These are phyloP conservation scores for Camponotus pennsylvanicus DNA, from an alignment of 1,140 invertebrate genomes.

Conservation along the genomic window DNA sequence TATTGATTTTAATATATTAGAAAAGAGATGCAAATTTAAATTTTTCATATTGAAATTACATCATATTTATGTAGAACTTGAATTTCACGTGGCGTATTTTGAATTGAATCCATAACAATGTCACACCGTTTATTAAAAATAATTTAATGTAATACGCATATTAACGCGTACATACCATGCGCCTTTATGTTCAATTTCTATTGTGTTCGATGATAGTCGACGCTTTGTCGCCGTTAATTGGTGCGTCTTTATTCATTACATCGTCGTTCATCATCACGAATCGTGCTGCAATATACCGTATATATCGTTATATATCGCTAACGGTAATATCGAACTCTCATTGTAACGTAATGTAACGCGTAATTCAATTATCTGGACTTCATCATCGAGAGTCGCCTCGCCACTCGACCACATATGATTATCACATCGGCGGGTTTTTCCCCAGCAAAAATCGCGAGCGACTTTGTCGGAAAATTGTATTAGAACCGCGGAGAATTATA, in stretches of 20 bases:
- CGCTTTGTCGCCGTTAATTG: slow-evolving; percentile 49
- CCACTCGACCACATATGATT: not conserved
- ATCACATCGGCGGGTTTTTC: not conserved
- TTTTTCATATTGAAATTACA: not conserved
- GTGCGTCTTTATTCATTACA: slow-evolving; percentile 35
- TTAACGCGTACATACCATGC: not conserved
- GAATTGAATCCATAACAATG: not conserved
- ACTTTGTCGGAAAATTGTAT: slow-evolving; percentile 56
- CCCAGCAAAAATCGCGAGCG: slow-evolving; percentile 35
- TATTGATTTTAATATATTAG: not conserved
- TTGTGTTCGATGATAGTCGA: not conserved
- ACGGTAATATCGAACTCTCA: slow-evolving; percentile 16
- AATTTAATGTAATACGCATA: slow-evolving; percentile 4
- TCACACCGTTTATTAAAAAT: slow-evolving; percentile 17
- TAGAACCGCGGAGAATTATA: slow-evolving; percentile 34
- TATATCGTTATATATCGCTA: not conserved
- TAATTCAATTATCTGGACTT: slow-evolving; percentile 39
- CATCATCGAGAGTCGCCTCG: not conserved
- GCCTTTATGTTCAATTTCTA: slow-evolving; percentile 14
- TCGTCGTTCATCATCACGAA: slow-evolving; percentile 7
- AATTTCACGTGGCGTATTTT: not conserved
- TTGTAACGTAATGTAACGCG: slow-evolving; percentile 21
- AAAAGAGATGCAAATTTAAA: slow-evolving; percentile 4
- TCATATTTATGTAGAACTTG: not conserved
- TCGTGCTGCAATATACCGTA: not conserved